Conservation (phyloP, 2,113 vertebrate species). For the Pomatostomus ruficeps region DNA sequence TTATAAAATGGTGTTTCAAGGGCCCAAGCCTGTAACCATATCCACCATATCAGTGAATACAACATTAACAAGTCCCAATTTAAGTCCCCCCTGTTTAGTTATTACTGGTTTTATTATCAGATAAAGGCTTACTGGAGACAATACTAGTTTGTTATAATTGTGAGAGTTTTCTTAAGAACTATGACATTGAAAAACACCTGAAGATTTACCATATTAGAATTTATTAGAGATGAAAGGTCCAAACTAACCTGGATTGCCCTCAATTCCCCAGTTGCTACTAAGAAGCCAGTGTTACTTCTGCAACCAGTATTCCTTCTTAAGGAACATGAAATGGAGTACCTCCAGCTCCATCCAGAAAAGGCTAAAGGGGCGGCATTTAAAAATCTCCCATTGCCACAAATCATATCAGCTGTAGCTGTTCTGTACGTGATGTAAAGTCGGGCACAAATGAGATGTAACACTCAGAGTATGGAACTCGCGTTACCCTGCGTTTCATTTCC, state of each 20-base stretch:
- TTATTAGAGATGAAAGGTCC: background rate
- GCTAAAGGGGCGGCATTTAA: constrained; percentile 2
- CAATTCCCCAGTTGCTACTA: background rate
- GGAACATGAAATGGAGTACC: background rate
- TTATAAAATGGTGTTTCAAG: background rate
- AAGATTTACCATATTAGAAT: background rate
- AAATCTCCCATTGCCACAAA: constrained; percentile 19
- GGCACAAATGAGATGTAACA: background rate
- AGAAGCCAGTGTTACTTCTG: background rate
- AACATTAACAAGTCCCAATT: background rate
- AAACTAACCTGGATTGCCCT: background rate
- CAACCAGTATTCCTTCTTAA: background rate
- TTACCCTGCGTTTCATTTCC: background rate
- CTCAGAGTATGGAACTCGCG: background rate
- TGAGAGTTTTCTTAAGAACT: background rate
- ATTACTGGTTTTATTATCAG: background rate
- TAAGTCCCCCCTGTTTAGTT: background rate
- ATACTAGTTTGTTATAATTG: background rate
- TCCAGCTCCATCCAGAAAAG: background rate
- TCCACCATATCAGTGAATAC: background rate
- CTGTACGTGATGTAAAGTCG: background rate
- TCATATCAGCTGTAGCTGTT: background rate
- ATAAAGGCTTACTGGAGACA: background rate
- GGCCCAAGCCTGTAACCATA: background rate
- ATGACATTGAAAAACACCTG: background rate